phyloP scores from a whole-genome alignment of 2,113 vertebrate genomes.

The Scortum barcoo region DNA sequence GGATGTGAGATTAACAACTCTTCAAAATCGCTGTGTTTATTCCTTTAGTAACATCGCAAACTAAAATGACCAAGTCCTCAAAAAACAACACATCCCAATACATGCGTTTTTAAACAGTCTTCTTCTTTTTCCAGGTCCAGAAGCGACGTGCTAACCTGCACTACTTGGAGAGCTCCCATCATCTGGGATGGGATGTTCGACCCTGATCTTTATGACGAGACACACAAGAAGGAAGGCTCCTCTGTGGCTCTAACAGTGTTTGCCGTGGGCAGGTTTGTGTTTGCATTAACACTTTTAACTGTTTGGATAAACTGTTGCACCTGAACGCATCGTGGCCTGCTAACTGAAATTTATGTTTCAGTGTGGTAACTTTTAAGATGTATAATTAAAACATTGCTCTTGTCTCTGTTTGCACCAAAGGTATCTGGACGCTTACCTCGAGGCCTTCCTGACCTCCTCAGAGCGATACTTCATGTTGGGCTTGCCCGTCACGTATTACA shows the following conservation, averaged over 20 bases:
- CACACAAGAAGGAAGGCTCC: conserved; percentile 68
- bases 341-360: neutral
- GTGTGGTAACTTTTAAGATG: neutral
- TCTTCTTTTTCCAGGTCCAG: conserved; percentile 66
- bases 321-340: neutral
- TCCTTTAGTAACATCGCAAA: too few relatives aligned
- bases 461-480: conserved; percentile 86
- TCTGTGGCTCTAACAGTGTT: conserved; percentile 87
- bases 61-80: too few relatives aligned
- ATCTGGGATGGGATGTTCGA: conserved; percentile 87
- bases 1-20: too few relatives aligned
- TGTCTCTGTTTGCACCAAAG: conserved; percentile 51
- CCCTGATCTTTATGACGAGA: conserved; percentile 65
- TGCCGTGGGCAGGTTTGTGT: conserved; percentile 85
- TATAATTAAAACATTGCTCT: neutral
- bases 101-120: neutral
- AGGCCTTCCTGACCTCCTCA: conserved; percentile 80
- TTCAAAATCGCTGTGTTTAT: too few relatives aligned
- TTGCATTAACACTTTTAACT: neutral
- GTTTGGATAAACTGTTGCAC: neutral
- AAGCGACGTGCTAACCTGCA: conserved; percentile 84
- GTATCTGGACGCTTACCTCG: conserved; percentile 80
- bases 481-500: conserved; percentile 82
- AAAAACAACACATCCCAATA: too few relatives aligned
- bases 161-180: conserved; percentile 84